Evolutionary conservation across 2,888 invertebrate genomes (phyloP).

Genomic region (Diogma glabrata): DNA sequence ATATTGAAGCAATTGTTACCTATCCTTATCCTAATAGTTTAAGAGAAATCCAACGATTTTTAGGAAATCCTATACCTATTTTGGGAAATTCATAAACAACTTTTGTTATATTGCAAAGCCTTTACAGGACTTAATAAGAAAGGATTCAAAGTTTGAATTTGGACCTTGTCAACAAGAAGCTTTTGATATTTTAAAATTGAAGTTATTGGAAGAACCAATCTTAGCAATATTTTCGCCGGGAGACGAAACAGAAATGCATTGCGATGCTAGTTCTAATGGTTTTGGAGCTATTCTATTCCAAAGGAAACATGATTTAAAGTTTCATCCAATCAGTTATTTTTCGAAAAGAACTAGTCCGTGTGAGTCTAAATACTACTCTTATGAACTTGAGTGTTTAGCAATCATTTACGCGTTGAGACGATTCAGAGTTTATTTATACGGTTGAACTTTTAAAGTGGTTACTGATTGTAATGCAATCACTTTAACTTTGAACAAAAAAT

Average conservation of each 20-base stretch:
- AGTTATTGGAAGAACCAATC: slow-evolving; percentile 18
- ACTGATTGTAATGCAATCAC: slow-evolving; percentile 24
- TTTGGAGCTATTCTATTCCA: slow-evolving; percentile 23
- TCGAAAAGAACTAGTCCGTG: no score
- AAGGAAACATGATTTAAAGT: slow-evolving; percentile 16
- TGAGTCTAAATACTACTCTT: no score
- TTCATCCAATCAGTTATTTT: slow-evolving; percentile 24
- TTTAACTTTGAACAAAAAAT: slow-evolving; percentile 17
- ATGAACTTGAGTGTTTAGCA: slow-evolving; percentile 16
- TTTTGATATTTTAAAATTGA: slow-evolving; percentile 13
- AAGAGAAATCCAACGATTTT: slow-evolving; percentile 20
- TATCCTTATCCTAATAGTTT: slow-evolving; percentile 10
- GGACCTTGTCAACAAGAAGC: slow-evolving; percentile 12
- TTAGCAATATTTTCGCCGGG: slow-evolving; percentile 23
- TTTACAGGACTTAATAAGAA: slow-evolving; percentile 22
- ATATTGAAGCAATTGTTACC: neutral
- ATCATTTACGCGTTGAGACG: slow-evolving; percentile 14
- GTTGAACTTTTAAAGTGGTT: slow-evolving; percentile 21
- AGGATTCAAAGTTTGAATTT: slow-evolving; percentile 15
- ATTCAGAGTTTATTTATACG: slow-evolving; percentile 15
- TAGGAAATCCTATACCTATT: slow-evolving; percentile 20
- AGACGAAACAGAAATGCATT: slow-evolving; percentile 24
- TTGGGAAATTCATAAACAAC: slow-evolving; percentile 23
- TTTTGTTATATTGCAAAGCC: slow-evolving; percentile 24
- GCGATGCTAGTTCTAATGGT: slow-evolving; percentile 23